Percentiles rank a stretch among this genome's conserved stretches.
Conservation (phyloP, 2,113 vertebrate genomes). For the Apistogramma diplotaenia region DNA sequence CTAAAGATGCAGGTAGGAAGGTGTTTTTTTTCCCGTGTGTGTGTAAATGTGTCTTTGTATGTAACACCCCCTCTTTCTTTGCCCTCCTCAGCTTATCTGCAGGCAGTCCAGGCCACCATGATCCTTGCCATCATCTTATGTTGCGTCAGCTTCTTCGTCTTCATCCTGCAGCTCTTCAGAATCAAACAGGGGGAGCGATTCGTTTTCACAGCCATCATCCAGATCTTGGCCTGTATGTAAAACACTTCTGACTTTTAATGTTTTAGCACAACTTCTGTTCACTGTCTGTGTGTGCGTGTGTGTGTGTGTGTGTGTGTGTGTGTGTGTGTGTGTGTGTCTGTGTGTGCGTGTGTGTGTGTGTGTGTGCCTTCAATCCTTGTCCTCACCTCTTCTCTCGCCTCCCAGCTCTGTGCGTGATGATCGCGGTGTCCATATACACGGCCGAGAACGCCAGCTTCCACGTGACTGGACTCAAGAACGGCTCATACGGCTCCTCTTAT, state of each 20-base stretch:
- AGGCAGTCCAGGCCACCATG: slow-evolving; percentile 91
- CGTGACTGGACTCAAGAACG: neutral
- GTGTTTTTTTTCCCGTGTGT: neutral
- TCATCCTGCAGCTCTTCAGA: slow-evolving; percentile 95
- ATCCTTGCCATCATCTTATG: slow-evolving; percentile 90
- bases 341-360: too few species aligned
- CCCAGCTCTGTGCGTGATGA: slow-evolving; percentile 91
- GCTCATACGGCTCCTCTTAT: slow-evolving; percentile 86
- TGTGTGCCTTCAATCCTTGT: neutral
- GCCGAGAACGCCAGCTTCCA: slow-evolving; percentile 81
- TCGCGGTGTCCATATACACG: slow-evolving; percentile 88
- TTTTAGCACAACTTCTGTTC: neutral
- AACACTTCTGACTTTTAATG: neutral
- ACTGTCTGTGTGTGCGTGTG: neutral
- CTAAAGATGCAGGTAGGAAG: slow-evolving; percentile 49
- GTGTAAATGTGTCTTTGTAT: neutral
- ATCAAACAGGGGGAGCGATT: slow-evolving; percentile 96
- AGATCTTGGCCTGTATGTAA: slow-evolving; percentile 91
- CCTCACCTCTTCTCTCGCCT: slow-evolving; percentile 28
- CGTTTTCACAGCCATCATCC: slow-evolving; percentile 86
- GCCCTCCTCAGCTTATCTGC: slow-evolving; percentile 81
- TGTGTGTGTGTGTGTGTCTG: too few species aligned
- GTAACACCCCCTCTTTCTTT: neutral
- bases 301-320: too few species aligned
- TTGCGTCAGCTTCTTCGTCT: slow-evolving; percentile 88